phyloP scores from a whole-genome alignment of 2,797 vertebrate species.

The Chiloscyllium punctatum region DNA sequence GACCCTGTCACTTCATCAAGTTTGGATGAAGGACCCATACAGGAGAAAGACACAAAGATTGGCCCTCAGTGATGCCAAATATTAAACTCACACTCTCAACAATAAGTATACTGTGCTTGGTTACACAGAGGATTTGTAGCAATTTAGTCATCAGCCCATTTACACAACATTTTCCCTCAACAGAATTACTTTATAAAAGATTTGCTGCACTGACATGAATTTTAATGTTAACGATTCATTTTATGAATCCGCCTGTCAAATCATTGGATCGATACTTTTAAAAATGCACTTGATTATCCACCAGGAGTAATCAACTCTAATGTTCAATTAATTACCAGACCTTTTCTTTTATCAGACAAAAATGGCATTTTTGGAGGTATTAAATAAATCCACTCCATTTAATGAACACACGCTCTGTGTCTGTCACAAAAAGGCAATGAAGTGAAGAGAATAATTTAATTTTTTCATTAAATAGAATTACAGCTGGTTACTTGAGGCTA shows the following conservation, averaged over 20 bases:
- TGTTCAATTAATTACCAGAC: background rate
- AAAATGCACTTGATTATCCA: slow-evolving; percentile 25
- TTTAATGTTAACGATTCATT: slow-evolving; percentile 27
- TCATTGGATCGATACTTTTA: slow-evolving; percentile 23
- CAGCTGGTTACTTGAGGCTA: slow-evolving; percentile 72
- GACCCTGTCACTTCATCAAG: background rate
- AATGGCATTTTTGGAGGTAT: slow-evolving; percentile 68
- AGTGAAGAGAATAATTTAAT: slow-evolving; percentile 70
- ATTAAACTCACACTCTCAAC: background rate
- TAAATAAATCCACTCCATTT: slow-evolving; percentile 68
- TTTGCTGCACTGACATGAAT: slow-evolving; percentile 19
- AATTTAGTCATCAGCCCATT: slow-evolving; percentile 2
- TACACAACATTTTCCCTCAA: background rate
- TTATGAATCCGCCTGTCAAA: slow-evolving; percentile 17
- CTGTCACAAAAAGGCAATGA: slow-evolving; percentile 54
- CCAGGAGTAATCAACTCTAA: slow-evolving; percentile 14
- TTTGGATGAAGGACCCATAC: background rate
- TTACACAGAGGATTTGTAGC: background rate
- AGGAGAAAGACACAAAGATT: too few relatives aligned
- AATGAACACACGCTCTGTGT: slow-evolving; percentile 62
- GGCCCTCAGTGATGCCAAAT: background rate
- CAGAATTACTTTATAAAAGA: slow-evolving; percentile 17
- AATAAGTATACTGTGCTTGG: background rate
- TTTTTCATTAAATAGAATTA: slow-evolving; percentile 77
- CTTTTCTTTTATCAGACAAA: slow-evolving; percentile 53